phyloP scores from a whole-genome alignment of 2,888 invertebrate genomes.

The Teleogryllus oceanicus region DNA sequence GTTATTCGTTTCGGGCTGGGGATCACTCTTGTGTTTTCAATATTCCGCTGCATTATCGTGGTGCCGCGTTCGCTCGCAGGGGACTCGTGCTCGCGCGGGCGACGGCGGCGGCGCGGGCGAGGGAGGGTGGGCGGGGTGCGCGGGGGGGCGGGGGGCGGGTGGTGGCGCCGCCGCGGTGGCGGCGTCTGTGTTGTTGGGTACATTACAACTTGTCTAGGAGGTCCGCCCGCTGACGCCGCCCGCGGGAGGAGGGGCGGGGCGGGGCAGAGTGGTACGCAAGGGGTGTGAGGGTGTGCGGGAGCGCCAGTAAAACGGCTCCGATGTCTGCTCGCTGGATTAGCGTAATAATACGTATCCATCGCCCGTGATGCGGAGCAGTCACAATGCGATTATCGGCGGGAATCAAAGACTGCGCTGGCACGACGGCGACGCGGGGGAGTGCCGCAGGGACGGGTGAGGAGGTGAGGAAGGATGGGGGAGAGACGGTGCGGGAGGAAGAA shows the following conservation, averaged over 20 bases:
- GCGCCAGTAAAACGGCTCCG: not conserved
- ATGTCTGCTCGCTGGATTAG: constrained; percentile 27
- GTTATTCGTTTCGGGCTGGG: constrained; percentile 32
- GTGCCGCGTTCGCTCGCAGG: constrained; percentile 19
- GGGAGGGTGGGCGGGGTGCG: not conserved
- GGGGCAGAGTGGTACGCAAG: not conserved
- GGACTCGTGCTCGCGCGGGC: not conserved
- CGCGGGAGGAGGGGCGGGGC: too few species aligned
- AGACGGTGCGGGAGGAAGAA: not conserved
- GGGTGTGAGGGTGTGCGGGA: not conserved
- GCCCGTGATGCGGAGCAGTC: constrained; percentile 1
- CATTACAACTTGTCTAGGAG: constrained; percentile 18
- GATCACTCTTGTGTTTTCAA: constrained; percentile 30
- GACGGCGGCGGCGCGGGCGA: not conserved
- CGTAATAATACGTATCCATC: constrained; percentile 24
- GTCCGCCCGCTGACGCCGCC: not conserved
- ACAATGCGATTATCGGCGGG: constrained; percentile 8
- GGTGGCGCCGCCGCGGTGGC: not conserved
- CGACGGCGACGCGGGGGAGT: not conserved
- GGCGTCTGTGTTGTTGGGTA: not conserved
- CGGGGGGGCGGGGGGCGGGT: too few species aligned
- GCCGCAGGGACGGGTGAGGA: not conserved
- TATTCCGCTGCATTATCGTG: constrained; percentile 30
- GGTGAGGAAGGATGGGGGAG: not conserved
- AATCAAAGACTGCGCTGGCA: not conserved